A percentile compares a stretch with the other conserved stretches of the same genome.
phyloP scores from a whole-genome alignment of 2,888 invertebrate genomes.

The Blomia tropicalis region DNA sequence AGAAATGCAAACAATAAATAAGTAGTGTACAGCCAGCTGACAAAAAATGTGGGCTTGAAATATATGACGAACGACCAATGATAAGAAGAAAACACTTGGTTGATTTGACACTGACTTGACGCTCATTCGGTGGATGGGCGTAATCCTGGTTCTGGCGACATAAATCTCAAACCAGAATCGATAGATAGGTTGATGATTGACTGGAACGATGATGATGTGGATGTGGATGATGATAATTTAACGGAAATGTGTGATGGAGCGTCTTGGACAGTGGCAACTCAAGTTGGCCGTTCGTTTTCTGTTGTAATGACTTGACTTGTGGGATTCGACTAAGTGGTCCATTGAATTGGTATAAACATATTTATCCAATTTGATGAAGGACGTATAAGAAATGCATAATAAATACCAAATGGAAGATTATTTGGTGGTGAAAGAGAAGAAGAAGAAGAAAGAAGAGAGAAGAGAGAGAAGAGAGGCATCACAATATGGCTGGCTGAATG shows the following conservation, averaged over 20 bases:
- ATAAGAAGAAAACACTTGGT: no score
- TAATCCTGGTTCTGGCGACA: no score
- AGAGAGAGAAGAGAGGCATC: not conserved
- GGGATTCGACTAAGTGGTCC: not conserved
- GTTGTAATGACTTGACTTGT: not conserved
- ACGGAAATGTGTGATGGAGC: not conserved
- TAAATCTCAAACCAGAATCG: not conserved
- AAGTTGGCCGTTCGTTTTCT: not conserved
- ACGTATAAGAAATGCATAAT: not conserved
- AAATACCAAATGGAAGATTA: not conserved
- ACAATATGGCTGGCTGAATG: slow-evolving; percentile 16
- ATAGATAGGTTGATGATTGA: not conserved
- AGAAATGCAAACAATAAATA: slow-evolving; percentile 5
- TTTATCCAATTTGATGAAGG: not conserved
- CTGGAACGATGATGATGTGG: not conserved
- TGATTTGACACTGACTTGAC: not conserved
- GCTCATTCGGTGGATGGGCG: not conserved
- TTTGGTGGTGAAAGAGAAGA: no score
- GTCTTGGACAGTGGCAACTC: not conserved
- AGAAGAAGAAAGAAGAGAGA: not conserved
- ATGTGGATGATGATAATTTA: no score
- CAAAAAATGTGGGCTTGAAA: not conserved
- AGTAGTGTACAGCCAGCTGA: not conserved
- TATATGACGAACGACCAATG: not conserved
- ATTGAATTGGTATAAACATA: not conserved